Conservation (phyloP, 2,888 invertebrate genomes). For the Thereva nobilitata region DNA sequence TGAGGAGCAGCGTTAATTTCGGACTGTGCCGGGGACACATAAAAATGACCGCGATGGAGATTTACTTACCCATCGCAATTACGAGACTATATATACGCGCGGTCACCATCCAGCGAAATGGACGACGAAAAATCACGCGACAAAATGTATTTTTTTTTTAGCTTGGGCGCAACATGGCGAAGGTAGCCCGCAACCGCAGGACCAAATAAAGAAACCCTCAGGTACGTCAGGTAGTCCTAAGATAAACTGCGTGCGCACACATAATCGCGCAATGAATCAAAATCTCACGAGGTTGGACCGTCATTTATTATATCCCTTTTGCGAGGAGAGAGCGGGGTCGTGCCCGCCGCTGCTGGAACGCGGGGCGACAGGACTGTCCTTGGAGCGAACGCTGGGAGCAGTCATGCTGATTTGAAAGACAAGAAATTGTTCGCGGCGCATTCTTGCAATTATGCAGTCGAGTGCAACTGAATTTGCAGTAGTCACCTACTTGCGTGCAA, state of each 20-base stretch:
- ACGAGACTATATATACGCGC: conserved; percentile 9
- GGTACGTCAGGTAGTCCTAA: conserved; percentile 41
- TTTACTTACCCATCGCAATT: conserved; percentile 26
- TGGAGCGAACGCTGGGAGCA: background rate
- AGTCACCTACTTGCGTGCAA: conserved; percentile 29
- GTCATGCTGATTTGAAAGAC: conserved; percentile 31
- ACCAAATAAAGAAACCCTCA: background rate
- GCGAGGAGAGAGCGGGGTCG: background rate
- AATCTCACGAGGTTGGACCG: conserved; percentile 48
- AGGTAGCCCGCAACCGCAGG: background rate
- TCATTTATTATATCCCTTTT: conserved; percentile 19
- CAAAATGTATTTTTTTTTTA: conserved; percentile 4
- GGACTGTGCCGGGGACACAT: background rate
- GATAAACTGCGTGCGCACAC: conserved; percentile 56
- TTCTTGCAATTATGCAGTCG: conserved; percentile 24
- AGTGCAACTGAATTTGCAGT: conserved; percentile 29
- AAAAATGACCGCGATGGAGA: conserved; percentile 3
- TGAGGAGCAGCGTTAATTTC: conserved; percentile 11
- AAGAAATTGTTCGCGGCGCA: conserved; percentile 28
- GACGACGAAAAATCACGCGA: conserved; percentile 35
- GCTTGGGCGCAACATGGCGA: background rate
- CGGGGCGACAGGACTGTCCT: background rate
- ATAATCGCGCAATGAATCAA: conserved; percentile 56
- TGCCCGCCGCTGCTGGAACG: background rate
- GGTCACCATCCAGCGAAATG: conserved; percentile 17